phyloP scores from a whole-genome alignment of 2,888 invertebrate genomes.

The Phytoseiulus persimilis region DNA sequence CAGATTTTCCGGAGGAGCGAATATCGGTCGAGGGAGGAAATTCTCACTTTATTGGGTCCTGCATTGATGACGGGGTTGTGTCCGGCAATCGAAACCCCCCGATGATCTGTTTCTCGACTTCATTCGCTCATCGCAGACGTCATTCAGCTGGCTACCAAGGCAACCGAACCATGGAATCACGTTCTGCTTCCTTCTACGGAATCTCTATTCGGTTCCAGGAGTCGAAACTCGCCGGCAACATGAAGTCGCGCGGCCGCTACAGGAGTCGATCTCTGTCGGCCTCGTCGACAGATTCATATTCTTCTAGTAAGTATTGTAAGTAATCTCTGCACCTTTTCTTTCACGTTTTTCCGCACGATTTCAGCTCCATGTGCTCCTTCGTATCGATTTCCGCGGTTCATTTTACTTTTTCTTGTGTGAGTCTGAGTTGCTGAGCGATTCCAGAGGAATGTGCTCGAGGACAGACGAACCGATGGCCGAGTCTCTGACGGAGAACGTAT shows the following conservation, averaged over 20 bases:
- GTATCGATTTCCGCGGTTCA: not conserved
- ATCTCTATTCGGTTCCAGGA: not conserved
- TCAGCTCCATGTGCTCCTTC: not conserved
- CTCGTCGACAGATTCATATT: slow-evolving; percentile 32
- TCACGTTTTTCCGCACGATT: not conserved
- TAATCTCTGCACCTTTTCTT: not conserved
- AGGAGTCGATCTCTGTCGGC: slow-evolving; percentile 21
- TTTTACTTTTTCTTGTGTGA: not conserved
- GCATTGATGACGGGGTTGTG: not conserved
- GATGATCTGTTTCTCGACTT: too few species aligned
- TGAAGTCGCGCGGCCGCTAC: slow-evolving; percentile 34
- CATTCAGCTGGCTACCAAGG: too few species aligned
- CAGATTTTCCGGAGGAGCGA: not conserved
- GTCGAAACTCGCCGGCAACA: slow-evolving; percentile 31
- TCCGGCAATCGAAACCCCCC: not conserved
- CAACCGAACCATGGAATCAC: too few species aligned
- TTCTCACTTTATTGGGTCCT: not conserved
- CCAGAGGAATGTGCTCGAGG: not conserved
- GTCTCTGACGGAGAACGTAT: not conserved
- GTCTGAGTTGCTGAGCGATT: not conserved
- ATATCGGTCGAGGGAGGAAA: not conserved
- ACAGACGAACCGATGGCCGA: not conserved
- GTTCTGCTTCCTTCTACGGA: not conserved
- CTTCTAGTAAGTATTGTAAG: slow-evolving; percentile 29
- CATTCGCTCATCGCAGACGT: too few species aligned